Conservation (phyloP, 2,113 vertebrate genomes). For the Reinhardtius hippoglossoides region DNA sequence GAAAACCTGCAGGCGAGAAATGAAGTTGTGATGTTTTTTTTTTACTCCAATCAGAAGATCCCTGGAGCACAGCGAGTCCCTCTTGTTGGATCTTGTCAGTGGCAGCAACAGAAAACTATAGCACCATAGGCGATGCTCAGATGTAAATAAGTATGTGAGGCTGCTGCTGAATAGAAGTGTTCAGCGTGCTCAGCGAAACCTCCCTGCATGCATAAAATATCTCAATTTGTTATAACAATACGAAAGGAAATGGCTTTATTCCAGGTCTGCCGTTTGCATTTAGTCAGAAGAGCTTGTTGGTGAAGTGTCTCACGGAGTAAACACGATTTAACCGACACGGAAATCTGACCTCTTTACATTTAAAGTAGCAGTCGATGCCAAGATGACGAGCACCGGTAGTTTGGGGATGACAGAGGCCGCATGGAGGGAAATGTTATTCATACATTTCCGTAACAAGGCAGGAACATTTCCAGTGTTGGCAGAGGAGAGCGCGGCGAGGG, state of each 20-base stretch:
- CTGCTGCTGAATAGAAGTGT: conserved; percentile 1
- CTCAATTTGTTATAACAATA: background rate
- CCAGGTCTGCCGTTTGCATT: conserved; percentile 12
- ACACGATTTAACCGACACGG: background rate
- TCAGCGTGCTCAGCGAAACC: background rate
- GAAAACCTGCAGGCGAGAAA: conserved; percentile 9
- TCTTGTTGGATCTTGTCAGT: background rate
- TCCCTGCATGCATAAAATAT: background rate
- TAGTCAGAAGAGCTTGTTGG: too few species aligned
- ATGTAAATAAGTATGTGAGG: conserved; percentile 24
- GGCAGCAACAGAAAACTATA: background rate
- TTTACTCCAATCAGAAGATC: conserved; percentile 7
- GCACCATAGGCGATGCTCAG: background rate
- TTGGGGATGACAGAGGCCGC: background rate
- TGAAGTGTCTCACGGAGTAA: background rate
- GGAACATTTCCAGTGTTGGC: conserved; percentile 2
- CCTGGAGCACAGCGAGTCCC: background rate
- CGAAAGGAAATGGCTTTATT: background rate
- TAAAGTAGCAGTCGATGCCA: background rate
- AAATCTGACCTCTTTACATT: conserved; percentile 14
- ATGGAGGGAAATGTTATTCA: conserved; percentile 7
- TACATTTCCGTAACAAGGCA: conserved; percentile 18
- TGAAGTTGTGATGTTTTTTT: conserved; percentile 3
- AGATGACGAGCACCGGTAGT: background rate
- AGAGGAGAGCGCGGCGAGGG: conserved; percentile 8